Evolutionary conservation across 2,113 vertebrate genomes (phyloP), one percentile per base, ranked within the genome.

Genomic region (Atractosteus spatula): DNA sequence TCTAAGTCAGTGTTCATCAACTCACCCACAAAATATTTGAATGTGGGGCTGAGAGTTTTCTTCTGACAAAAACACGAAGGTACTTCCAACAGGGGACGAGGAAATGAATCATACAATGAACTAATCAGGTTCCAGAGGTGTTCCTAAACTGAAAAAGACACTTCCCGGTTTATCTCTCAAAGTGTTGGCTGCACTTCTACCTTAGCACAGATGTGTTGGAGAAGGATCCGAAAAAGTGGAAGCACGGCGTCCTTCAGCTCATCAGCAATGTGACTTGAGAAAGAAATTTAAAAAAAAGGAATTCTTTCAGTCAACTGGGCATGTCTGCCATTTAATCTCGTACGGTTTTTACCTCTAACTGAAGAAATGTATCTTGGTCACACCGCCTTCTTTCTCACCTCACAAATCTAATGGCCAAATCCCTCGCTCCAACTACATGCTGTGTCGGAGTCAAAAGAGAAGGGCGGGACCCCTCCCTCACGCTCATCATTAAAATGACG

Each of bases 161-260:
- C 29, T 29, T 29, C 29, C 29, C 29, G 29, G 29, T 29, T 29
- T 29, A 29, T 29, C 29, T 29, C 29, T 29, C 2, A 29, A 29
- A 29, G 29, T 29, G 29, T 29, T 2, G 56, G 4, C 41, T 69
- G 41, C 68, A 41, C 62, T 0, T 3, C 16, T 83, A 98, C 97
- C 97, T 98, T 95, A 78, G 85, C 81, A 75, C 96, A 98, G 77
- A 98, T 92, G 42, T 98, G 96, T 70, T 99, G 96, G 51, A 98
- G 81, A 0, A 98, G 87, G 76, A 94, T 92, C 2, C 88, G 87
- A 47, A 99, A 87, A 2, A 95, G 72, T 8, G 95, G 94, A 57
- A 89, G 80, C 0, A 84, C 81, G 45, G 62, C 74, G 47, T 94
- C 92, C 66, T 91, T 92, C 75, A 94, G 79, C 76, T 97, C 90